Base-by-base conservation (phyloP, 2,797 vertebrate species). In the Rhyacichthys aspro region DNA sequence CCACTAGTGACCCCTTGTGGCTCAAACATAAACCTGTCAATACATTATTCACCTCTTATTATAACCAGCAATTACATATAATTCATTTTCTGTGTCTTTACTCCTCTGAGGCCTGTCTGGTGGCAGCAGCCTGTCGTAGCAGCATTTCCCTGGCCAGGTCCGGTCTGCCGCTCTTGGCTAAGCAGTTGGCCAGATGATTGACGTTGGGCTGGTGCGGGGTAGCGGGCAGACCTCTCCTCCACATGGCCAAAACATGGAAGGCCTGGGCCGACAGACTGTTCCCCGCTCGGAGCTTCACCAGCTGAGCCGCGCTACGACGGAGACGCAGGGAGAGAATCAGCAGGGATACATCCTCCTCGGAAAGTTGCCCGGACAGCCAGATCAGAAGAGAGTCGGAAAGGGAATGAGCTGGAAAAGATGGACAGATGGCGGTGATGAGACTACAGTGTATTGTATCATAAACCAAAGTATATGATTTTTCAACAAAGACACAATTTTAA, bases 301-400 rank as follows among this genome's bases (percentile, higher is more conserved):
- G 89, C 84, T 97, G 94, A 54, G 92, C 16, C 1, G 93, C 15
- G 11, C 94, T 95, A 2, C 56, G 87, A 9, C 74, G 73, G 43
- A 97, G 89, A 2, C 83, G 92, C 38, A 97, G 90, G 15, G 79
- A 55, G 1, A 81, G 57, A 0, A 85, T 78, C 32, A 95, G 79
- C 36, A 78, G 52, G 3, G 86, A 52, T 0, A 84, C 67, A 0
- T 95, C 91, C 33, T 95, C 93, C 76, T 94, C 93, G 0, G 93
- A 93, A 1, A 97, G 92, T 73, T 96, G 91, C 23, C 83, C 88
- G 0, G 94, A 92, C 53, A 97, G 79, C 94, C 95, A 96, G 28
- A 84, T 81, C 4, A 96, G 86, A 71, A 95, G 63, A 43, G 88
- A 89, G 67, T 95, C 92, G 59, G 93, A 90, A 0, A 91, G 74